Percentiles rank a stretch among this genome's conserved stretches.
phyloP scores from a whole-genome alignment of 2,113 vertebrate species.

The Alectura lathami region DNA sequence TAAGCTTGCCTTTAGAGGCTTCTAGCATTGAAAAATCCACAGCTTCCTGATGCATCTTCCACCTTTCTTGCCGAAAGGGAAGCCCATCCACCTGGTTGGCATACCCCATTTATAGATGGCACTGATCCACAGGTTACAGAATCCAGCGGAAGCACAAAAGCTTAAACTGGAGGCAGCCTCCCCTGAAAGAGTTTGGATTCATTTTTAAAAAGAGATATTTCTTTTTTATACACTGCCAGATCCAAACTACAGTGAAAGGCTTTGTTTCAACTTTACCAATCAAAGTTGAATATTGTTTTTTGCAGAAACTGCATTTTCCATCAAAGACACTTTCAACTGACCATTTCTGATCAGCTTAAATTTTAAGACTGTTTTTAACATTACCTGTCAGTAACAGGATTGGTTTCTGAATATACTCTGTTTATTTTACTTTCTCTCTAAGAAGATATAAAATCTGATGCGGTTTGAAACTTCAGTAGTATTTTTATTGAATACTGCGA shows the following conservation, averaged over 20 bases:
- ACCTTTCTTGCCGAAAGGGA: background rate
- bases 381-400: background rate
- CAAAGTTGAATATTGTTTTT: background rate
- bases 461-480: background rate
- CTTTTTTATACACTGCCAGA: background rate
- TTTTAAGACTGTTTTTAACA: background rate
- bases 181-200: background rate
- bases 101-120: background rate
- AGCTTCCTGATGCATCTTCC: background rate
- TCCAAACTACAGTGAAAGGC: background rate
- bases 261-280: background rate
- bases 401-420: background rate
- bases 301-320: background rate
- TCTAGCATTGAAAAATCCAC: background rate
- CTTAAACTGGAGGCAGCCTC: background rate
- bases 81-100: background rate
- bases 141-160: background rate
- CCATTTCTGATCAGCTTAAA: background rate
- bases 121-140: background rate
- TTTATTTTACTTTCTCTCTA: background rate
- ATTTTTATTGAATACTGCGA: background rate
- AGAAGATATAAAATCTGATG: background rate
- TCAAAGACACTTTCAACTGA: background rate
- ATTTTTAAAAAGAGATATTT: background rate
- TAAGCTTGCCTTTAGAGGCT: background rate